Evolutionary conservation across 2,888 invertebrate species (phyloP).

Genomic region (Ichneumoninae sp.): DNA sequence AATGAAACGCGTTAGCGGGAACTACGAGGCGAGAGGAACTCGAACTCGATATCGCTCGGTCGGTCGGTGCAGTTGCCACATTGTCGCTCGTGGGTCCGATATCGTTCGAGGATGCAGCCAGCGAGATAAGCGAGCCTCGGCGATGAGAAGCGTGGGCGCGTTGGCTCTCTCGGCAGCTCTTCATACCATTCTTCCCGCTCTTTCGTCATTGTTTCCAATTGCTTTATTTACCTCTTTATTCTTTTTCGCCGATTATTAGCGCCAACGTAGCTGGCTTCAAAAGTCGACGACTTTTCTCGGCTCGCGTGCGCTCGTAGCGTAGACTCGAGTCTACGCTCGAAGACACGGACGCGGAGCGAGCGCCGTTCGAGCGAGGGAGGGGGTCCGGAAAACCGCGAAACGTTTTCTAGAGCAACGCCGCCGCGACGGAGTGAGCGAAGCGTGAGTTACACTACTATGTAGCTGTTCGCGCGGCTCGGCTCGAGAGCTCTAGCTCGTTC

Average conservation of each 20-base stretch:
- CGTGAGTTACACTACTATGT: neutral
- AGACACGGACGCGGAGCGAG: neutral
- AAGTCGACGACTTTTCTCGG: neutral
- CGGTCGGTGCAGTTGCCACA: conserved; percentile 21
- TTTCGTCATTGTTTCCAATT: conserved; percentile 26
- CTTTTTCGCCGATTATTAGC: conserved; percentile 6
- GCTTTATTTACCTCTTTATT: conserved; percentile 28
- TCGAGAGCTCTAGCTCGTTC: conserved; percentile 47
- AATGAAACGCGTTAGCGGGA: conserved; percentile 23
- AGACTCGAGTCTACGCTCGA: neutral
- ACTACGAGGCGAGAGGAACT: conserved; percentile 28
- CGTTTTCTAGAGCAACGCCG: conserved; percentile 13
- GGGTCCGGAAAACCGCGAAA: conserved; percentile 11
- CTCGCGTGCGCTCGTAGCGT: neutral
- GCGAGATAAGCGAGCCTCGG: conserved; percentile 55
- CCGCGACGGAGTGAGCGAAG: neutral
- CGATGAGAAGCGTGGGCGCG: conserved; percentile 44
- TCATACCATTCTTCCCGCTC: conserved; percentile 14
- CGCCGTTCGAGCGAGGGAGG: neutral
- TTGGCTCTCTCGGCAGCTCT: conserved; percentile 59
- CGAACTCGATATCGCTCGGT: conserved; percentile 16
- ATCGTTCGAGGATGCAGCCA: conserved; percentile 63
- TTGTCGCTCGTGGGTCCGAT: conserved; percentile 27
- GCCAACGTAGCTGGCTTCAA: neutral
- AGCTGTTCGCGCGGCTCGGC: conserved; percentile 14